Conservation (phyloP, 2,797 vertebrate genomes). For the Netta rufina region DNA sequence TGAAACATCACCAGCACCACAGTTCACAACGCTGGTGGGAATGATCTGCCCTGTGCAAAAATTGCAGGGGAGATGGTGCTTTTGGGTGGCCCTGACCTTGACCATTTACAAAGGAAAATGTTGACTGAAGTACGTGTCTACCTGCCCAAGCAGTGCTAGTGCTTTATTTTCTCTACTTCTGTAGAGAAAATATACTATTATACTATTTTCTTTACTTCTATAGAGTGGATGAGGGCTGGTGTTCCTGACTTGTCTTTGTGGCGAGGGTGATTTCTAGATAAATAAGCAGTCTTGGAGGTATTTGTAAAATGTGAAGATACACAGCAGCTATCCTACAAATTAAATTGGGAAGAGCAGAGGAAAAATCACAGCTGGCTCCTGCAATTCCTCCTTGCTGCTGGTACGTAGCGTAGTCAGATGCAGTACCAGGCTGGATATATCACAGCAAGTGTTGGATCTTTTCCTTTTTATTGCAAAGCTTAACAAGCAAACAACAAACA, state of each 20-base stretch:
- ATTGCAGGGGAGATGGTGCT: neutral
- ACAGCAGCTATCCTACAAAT: neutral
- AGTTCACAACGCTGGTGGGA: neutral
- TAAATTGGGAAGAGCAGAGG: neutral
- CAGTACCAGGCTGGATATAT: neutral
- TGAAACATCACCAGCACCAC: neutral
- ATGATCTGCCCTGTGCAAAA: neutral
- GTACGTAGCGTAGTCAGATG: neutral
- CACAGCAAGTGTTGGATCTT: neutral
- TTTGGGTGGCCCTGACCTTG: neutral
- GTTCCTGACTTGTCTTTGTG: neutral
- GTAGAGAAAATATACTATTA: too few species aligned
- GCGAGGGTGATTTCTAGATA: neutral
- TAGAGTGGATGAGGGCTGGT: neutral
- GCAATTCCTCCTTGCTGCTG: accelerated
- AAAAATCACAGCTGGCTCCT: neutral
- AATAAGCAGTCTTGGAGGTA: neutral
- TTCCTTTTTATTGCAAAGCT: neutral
- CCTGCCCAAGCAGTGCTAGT: neutral
- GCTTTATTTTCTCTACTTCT: neutral
- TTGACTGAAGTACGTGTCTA: neutral
- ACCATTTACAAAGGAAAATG: neutral
- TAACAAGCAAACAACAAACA: neutral
- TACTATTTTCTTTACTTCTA: neutral
- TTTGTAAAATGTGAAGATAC: neutral